Evolutionary conservation across 1,140 invertebrate genomes (phyloP).

Genomic region (Magallana gigas): DNA sequence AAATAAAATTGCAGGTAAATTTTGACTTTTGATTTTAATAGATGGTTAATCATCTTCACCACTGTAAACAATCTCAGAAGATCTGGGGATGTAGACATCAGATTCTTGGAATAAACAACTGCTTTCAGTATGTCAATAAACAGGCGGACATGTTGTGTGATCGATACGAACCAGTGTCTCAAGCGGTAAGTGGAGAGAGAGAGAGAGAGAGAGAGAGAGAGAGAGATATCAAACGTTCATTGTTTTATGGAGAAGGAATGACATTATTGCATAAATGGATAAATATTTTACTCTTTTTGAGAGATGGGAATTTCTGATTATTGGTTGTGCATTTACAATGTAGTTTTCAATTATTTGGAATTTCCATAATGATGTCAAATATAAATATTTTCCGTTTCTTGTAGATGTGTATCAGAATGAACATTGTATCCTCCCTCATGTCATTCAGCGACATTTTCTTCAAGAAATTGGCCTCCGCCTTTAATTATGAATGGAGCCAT

Average conservation of each 20-base stretch:
- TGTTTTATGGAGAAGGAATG: neutral
- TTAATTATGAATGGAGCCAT: slow-evolving; percentile 42
- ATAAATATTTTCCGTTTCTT: slow-evolving; percentile 22
- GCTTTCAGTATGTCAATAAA: slow-evolving; percentile 66
- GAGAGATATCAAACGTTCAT: neutral
- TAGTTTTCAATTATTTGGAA: too few species aligned
- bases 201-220: neutral
- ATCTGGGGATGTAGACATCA: slow-evolving; percentile 75
- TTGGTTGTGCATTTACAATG: too few species aligned
- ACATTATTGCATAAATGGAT: too few species aligned
- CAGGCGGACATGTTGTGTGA: slow-evolving; percentile 66
- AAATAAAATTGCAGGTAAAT: too few species aligned
- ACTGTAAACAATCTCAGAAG: slow-evolving; percentile 57
- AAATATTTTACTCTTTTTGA: too few species aligned
- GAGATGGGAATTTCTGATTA: too few species aligned
- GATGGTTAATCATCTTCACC: slow-evolving; percentile 67
- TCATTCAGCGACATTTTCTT: slow-evolving; percentile 61
- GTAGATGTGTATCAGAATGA: slow-evolving; percentile 74
- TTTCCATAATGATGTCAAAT: too few species aligned
- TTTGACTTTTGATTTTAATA: neutral
- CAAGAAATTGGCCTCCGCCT: slow-evolving; percentile 42
- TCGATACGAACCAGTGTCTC: slow-evolving; percentile 70
- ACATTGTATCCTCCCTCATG: slow-evolving; percentile 67
- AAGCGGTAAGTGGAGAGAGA: slow-evolving; percentile 58
- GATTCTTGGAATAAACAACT: slow-evolving; percentile 54